These are phyloP conservation scores for Plodia interpunctella DNA, from an alignment of 1,140 invertebrate species.

Conservation along the genomic window DNA sequence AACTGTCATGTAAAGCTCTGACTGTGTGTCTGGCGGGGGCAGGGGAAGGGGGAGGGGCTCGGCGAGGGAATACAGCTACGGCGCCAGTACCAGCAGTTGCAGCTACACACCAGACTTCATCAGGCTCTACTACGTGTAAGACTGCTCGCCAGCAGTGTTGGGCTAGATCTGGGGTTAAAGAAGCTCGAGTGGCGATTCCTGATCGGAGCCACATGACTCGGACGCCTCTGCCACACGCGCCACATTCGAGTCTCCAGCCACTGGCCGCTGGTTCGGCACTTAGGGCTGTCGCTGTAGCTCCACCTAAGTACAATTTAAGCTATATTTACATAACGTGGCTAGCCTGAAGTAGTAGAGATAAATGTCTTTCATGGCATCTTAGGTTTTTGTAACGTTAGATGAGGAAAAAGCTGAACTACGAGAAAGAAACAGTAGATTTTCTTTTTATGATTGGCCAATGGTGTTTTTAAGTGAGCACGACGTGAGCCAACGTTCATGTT, in stretches of 20 bases:
- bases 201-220: conserved; percentile 47
- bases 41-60: conserved; percentile 35
- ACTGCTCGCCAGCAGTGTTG: conserved; percentile 56
- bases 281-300: conserved; percentile 49
- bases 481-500: no score
- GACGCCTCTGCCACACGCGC: conserved; percentile 51
- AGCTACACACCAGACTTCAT: conserved; percentile 59
- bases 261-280: conserved; percentile 34
- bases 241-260: conserved; percentile 60
- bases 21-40: conserved; percentile 48
- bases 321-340: no score
- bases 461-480: no score
- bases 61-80: conserved; percentile 54
- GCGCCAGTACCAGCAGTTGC: conserved; percentile 34
- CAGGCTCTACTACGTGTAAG: conserved; percentile 44
- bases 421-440: no score
- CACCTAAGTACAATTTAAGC: conserved; percentile 28
- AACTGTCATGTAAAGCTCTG: conserved; percentile 35
- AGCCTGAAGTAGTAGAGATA: no score
- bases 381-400: no score
- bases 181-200: conserved; percentile 33
- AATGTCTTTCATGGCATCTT: no score
- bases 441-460: no score
- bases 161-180: conserved; percentile 37
- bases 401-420: no score